These are phyloP conservation scores for Distichodus sexfasciatus DNA, from an alignment of 2,797 vertebrate species.

Conservation along the genomic window DNA sequence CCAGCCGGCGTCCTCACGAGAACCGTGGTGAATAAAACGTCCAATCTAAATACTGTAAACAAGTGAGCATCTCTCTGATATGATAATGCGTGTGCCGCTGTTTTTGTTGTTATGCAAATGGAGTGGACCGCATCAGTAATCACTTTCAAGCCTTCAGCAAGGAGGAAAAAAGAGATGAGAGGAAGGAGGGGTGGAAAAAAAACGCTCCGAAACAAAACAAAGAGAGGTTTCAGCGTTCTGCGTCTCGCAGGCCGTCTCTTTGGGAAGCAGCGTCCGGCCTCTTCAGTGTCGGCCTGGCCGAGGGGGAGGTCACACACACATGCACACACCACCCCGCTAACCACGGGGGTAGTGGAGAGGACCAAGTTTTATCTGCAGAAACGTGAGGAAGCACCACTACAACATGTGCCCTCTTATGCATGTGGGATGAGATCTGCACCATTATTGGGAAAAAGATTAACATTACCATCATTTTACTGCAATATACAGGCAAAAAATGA, in stretches of 20 bases:
- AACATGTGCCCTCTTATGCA: no score
- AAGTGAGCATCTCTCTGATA: constrained; percentile 72
- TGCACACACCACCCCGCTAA: no score
- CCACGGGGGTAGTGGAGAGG: no score
- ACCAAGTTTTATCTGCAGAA: no score
- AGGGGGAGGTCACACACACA: background rate
- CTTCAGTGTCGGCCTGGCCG: constrained; percentile 27
- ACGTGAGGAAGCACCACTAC: no score
- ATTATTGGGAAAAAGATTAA: no score
- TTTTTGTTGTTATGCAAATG: constrained; percentile 79
- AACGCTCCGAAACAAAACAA: constrained; percentile 11
- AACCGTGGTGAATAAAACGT: constrained; percentile 65
- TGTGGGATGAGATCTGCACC: no score
- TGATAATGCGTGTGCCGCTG: constrained; percentile 71
- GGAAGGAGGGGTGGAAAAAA: background rate
- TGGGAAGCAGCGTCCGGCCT: background rate
- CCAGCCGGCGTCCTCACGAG: constrained; percentile 61
- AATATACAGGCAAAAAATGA: no score
- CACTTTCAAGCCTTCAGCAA: constrained; percentile 72
- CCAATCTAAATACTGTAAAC: constrained; percentile 67
- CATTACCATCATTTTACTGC: no score
- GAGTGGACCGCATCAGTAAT: constrained; percentile 73
- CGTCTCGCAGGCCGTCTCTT: constrained; percentile 7
- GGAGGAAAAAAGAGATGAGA: constrained; percentile 44
- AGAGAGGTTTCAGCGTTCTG: constrained; percentile 25